A percentile compares a stretch with the other conserved stretches of the same genome.
These are phyloP conservation scores for Esox masquinongy DNA, from an alignment of 2,797 vertebrate genomes.

Conservation along the genomic window DNA sequence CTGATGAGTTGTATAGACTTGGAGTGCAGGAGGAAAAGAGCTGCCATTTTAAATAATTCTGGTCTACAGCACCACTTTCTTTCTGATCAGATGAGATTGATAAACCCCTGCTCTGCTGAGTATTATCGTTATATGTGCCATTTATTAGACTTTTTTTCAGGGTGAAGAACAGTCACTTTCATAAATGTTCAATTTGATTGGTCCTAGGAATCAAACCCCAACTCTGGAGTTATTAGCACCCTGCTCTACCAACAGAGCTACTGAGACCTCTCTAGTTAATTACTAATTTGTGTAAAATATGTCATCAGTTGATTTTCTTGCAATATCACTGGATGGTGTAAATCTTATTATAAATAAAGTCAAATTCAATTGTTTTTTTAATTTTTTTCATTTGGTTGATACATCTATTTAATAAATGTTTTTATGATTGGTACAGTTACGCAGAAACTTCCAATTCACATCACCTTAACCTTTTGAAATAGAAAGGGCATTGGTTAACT, in stretches of 20 bases:
- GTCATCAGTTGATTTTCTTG: conserved; percentile 35
- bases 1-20: not conserved
- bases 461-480: no score
- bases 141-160: no score
- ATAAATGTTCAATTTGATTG: no score
- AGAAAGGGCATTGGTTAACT: no score
- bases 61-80: not conserved
- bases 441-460: not conserved
- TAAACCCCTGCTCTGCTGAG: conserved; percentile 20
- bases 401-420: not conserved
- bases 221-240: no score
- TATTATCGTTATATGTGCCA: not conserved
- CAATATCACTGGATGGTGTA: conserved; percentile 32
- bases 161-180: no score
- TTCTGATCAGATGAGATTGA: conserved; percentile 7
- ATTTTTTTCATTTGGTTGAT: not conserved
- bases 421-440: not conserved
- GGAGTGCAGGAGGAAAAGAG: not conserved
- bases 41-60: not conserved
- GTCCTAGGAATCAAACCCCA: no score
- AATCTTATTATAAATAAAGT: conserved; percentile 57
- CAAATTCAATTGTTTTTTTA: conserved; percentile 26
- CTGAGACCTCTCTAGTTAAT: no score
- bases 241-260: no score
- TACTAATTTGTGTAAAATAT: conserved; percentile 10